Evolutionary conservation across 2,113 vertebrate genomes (phyloP).

Genomic region (Elephantulus edwardii): DNA sequence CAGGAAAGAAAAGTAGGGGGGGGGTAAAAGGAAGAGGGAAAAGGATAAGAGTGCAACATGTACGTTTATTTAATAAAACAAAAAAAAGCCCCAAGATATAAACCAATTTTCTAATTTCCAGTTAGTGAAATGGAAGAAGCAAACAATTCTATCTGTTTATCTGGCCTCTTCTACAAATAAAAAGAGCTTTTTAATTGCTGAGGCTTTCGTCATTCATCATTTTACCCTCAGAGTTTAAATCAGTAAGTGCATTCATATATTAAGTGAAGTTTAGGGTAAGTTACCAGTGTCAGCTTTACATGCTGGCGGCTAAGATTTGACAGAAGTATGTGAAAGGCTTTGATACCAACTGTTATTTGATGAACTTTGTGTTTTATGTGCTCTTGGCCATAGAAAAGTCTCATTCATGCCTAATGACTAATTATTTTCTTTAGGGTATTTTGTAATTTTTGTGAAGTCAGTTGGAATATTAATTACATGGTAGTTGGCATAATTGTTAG

Average conservation of each 20-base stretch:
- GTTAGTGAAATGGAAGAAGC: neutral
- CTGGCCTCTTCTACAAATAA: slow-evolving; percentile 18
- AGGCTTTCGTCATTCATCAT: slow-evolving; percentile 8
- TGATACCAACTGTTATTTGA: neutral
- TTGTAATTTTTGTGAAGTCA: slow-evolving; percentile 67
- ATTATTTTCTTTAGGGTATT: slow-evolving; percentile 53
- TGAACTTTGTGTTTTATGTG: slow-evolving; percentile 10
- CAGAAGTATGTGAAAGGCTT: neutral
- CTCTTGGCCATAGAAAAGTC: neutral
- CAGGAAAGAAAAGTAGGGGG: neutral
- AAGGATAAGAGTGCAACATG: too few relatives aligned
- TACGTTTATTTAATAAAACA: slow-evolving; percentile 8
- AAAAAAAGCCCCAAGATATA: slow-evolving; percentile 13
- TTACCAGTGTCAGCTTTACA: slow-evolving; percentile 25
- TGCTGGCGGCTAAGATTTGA: neutral
- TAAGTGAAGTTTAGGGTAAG: slow-evolving; percentile 12
- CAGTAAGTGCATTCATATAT: neutral
- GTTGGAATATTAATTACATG: slow-evolving; percentile 71
- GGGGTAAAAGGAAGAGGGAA: neutral
- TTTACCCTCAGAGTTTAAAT: slow-evolving; percentile 46
- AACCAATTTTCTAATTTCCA: slow-evolving; percentile 34
- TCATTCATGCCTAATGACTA: slow-evolving; percentile 36
- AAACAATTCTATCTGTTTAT: slow-evolving; percentile 32
- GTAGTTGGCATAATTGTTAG: slow-evolving; percentile 71
- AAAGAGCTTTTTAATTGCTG: slow-evolving; percentile 55